phyloP scores from a whole-genome alignment of 2,888 invertebrate species.

The Amblyjoppa proteus region DNA sequence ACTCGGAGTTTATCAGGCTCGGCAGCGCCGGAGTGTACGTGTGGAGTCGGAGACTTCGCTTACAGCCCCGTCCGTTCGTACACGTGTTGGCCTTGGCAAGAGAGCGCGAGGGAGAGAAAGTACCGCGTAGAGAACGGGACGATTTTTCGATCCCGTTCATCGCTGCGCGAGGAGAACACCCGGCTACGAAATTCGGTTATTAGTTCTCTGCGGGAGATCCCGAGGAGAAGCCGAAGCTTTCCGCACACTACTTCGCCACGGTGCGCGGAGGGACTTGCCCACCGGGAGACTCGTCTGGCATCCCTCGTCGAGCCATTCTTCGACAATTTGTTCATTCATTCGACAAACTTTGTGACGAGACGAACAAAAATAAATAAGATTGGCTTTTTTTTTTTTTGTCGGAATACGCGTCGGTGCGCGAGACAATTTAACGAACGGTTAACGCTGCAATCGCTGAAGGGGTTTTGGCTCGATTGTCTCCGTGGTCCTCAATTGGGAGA shows the following conservation, averaged over 20 bases:
- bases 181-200: slow-evolving; percentile 80
- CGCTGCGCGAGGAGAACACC: slow-evolving; percentile 56
- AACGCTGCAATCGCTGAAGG: neutral
- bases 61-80: slow-evolving; percentile 57
- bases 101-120: slow-evolving; percentile 65
- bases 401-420: neutral
- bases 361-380: neutral
- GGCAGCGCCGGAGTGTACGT: slow-evolving; percentile 61
- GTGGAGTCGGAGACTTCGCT: slow-evolving; percentile 54
- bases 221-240: slow-evolving; percentile 53
- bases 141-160: slow-evolving; percentile 63
- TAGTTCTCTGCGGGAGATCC: slow-evolving; percentile 82
- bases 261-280: neutral
- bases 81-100: slow-evolving; percentile 66
- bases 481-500: too few species aligned
- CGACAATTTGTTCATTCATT: slow-evolving; percentile 41
- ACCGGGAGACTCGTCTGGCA: slow-evolving; percentile 38
- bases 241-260: slow-evolving; percentile 43
- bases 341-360: slow-evolving; percentile 24
- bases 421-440: neutral
- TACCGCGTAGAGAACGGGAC: slow-evolving; percentile 58
- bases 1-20: slow-evolving; percentile 46
- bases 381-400: slow-evolving; percentile 4
- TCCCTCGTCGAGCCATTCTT: slow-evolving; percentile 46
- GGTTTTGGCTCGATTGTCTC: too few species aligned